Evolutionary conservation across 2,888 invertebrate species (phyloP), one percentile per base, ranked within the genome.

Genomic region (Phania funesta): DNA sequence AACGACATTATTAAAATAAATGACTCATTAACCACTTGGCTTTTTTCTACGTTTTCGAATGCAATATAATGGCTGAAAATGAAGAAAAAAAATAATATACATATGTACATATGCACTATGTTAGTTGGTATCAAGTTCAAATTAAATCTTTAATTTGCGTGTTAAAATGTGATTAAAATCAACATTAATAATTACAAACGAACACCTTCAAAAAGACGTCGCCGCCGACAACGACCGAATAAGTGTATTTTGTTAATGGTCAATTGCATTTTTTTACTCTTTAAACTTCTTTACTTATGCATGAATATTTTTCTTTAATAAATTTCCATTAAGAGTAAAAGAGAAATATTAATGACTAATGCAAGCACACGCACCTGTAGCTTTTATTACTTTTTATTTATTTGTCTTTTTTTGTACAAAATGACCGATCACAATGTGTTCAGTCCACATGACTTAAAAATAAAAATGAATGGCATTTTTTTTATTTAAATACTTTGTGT

Each of bases 101-200:
- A n/a, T 26, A 26, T 26, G 6, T 5, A 26, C 26, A 26, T 6
- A 26, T 3, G 3, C 9, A 35, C 9, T 7, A 2, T 35, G 16
- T 16, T 44, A 18, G n/a, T 29, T 38, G 52, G 24, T 76, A 78
- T 80, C 84, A 84, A 84, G 84, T 84, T 84, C 84, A 84, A 81
- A 80, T 73, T 75, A 81, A 84, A 84, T 75, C 75, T 76, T 71
- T 58, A 84, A 82, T 83, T 85, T 86, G 87, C 87, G 87, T 87
- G 87, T 83, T 84, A 84, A 82, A 77, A 83, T 54, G 79, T 75
- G 83, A 86, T 86, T 81, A 86, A 83, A 80, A 84, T 83, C 84
- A 62, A 44, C 58, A 52, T 65, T n/a, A 50, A 48, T n/a, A n/a
- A n/a, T n/a, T n/a, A n/a, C n/a, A n/a, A n/a, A n/a, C 32, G 11